A percentile compares a stretch with the other conserved stretches of the same genome.
These are phyloP conservation scores for Drosophila ananassae DNA, from an alignment of 1,140 invertebrate species.

Conservation along the genomic window DNA sequence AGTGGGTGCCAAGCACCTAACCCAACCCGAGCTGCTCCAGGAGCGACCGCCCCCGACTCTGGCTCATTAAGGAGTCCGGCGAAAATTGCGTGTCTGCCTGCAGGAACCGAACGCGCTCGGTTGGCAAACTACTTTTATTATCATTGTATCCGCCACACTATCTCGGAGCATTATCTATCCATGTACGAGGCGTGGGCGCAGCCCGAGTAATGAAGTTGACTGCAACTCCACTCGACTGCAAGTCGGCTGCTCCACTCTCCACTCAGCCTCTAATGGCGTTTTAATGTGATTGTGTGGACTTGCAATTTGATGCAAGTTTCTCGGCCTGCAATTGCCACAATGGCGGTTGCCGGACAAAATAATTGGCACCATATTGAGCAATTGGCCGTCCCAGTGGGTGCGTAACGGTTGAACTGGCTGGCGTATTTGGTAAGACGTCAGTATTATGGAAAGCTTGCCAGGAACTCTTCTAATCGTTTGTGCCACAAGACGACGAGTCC, in stretches of 20 bases:
- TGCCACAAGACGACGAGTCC: no score
- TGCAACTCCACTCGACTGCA: constrained; percentile 21
- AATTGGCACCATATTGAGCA: constrained; percentile 68
- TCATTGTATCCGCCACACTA: constrained; percentile 53
- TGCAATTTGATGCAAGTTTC: constrained; percentile 50
- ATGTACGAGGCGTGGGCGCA: constrained; percentile 58
- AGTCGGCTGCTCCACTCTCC: constrained; percentile 1
- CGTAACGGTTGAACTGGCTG: constrained; percentile 36
- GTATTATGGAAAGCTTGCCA: not conserved
- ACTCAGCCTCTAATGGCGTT: constrained; percentile 57
- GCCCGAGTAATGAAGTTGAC: constrained; percentile 65
- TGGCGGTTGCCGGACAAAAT: constrained; percentile 66
- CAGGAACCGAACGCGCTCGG: constrained; percentile 34
- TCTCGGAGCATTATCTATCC: constrained; percentile 57
- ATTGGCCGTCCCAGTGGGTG: constrained; percentile 42
- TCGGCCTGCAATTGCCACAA: constrained; percentile 44
- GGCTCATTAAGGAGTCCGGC: constrained; percentile 56
- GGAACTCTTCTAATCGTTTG: not conserved
- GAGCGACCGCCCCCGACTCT: constrained; percentile 17
- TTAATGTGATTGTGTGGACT: constrained; percentile 58
- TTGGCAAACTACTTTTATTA: constrained; percentile 47
- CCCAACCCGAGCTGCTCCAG: not conserved
- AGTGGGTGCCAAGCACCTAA: constrained; percentile 66
- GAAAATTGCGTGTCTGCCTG: constrained; percentile 63
- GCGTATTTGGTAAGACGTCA: constrained; percentile 51